Percentiles rank a stretch among this genome's conserved stretches.
Conservation (phyloP, 2,888 invertebrate genomes). For the Lacanobia wlatinum region DNA sequence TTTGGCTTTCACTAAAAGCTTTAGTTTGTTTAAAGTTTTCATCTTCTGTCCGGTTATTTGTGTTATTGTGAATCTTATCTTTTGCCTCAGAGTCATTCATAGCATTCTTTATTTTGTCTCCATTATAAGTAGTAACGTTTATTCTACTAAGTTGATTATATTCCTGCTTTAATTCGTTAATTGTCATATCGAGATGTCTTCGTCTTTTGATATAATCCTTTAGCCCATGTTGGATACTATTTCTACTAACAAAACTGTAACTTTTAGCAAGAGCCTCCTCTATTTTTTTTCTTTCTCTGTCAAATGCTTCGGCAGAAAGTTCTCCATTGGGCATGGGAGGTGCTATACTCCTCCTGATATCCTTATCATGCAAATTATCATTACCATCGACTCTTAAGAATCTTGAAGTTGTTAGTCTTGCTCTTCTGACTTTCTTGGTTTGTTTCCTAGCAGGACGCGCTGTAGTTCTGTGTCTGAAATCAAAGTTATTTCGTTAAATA, state of each 20-base stretch:
- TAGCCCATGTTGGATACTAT: background rate
- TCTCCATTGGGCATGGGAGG: background rate
- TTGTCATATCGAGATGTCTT: background rate
- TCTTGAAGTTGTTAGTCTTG: background rate
- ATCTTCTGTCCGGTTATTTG: background rate
- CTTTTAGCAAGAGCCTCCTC: no score
- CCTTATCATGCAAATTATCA: background rate
- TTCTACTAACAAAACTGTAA: background rate
- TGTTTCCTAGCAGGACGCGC: background rate
- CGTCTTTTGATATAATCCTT: background rate
- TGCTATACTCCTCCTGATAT: background rate
- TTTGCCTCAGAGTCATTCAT: no score
- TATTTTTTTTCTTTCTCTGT: background rate
- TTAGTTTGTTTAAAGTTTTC: background rate
- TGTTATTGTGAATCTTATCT: no score
- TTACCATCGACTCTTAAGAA: background rate
- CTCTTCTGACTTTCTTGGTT: background rate
- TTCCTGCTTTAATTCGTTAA: background rate
- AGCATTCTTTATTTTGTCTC: background rate
- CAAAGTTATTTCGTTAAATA: background rate
- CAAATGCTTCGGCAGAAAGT: background rate
- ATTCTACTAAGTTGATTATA: background rate
- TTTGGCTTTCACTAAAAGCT: background rate
- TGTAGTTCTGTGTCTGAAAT: background rate
- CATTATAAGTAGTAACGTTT: background rate